Evolutionary conservation across 2,797 vertebrate species (phyloP).

Genomic region (Eulemur albifrons): DNA sequence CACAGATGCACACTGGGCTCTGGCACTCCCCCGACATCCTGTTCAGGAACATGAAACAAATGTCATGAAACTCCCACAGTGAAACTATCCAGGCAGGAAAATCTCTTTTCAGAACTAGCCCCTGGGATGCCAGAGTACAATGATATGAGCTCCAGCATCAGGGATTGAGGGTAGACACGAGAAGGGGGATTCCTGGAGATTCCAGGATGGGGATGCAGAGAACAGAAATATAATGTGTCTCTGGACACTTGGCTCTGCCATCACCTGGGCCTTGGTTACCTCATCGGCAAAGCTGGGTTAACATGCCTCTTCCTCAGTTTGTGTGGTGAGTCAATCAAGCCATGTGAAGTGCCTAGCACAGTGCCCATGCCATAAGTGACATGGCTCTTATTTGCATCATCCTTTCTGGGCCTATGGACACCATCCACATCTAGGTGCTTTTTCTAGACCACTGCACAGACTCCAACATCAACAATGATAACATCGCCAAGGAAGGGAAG

Average conservation of each 20-base stretch:
- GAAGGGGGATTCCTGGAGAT: neutral
- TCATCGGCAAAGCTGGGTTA: neutral
- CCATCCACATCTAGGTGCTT: neutral
- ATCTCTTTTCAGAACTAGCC: neutral
- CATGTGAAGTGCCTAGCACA: neutral
- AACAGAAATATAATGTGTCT: neutral
- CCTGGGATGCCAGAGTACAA: neutral
- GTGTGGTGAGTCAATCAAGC: neutral
- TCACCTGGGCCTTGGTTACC: neutral
- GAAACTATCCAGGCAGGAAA: neutral
- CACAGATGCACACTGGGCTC: slow-evolving; percentile 41
- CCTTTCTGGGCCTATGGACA: neutral
- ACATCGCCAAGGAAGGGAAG: neutral
- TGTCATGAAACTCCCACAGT: neutral
- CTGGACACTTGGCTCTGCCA: neutral
- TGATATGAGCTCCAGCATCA: neutral
- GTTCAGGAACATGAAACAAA: neutral
- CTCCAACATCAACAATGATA: neutral
- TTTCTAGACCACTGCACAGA: neutral
- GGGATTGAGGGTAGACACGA: neutral
- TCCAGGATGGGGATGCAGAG: neutral
- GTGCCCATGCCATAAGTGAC: neutral
- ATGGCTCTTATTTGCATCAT: neutral
- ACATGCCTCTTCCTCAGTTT: neutral
- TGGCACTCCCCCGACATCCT: slow-evolving; percentile 52